Base-by-base conservation (phyloP, 1,140 invertebrate genomes). In the Orchestia grillus region DNA sequence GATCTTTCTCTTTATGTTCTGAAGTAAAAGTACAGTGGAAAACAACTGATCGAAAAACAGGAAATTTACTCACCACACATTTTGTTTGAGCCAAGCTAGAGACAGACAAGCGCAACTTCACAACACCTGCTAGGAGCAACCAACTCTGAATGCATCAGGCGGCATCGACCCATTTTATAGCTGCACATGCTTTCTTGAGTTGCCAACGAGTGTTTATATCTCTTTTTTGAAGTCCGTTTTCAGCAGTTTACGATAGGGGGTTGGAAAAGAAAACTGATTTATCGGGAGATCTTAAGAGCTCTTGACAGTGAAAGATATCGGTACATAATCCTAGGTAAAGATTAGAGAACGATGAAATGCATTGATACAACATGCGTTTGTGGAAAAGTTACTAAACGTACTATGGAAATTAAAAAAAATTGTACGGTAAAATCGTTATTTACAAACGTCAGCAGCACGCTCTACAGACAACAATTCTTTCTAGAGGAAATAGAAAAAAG, bases 81-180 rank as follows among this genome's bases (percentile, higher is more conserved):
- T 94, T 94, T 94, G 43, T 42, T 44, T 94, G 92, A 94, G 45
- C 19, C 92, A 94, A 44, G 92, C 8, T 6, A 47, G 43, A 28
- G 44, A 94, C 44, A 8, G 40, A 8, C 40, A n/a, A 94, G 11
- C 4, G 0, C 36, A 45, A 94, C 23, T 40, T 19, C 44, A 44
- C 92, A 0, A 16, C 92, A 94, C 92, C 92, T 53, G 6, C 28
- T 44, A 45, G 36, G 19, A n/a, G 15, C 15, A 94, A n/a, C 92
- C 36, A 44, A 47, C 92, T 94, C 11, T 42, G 28, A 41, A 42
- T 47, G 92, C 92, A 45, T 19, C 92, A 11, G 0, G 6, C 16
- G 44, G 4, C 92, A 94, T 94, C 92, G 92, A 94, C 92, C 92
- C 44, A 40, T 94, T 94, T 45, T 94, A 94, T 94, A 94, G 43